Evolutionary conservation across 2,113 vertebrate genomes (phyloP).

Genomic region (Petrocephalus microphthalmus): DNA sequence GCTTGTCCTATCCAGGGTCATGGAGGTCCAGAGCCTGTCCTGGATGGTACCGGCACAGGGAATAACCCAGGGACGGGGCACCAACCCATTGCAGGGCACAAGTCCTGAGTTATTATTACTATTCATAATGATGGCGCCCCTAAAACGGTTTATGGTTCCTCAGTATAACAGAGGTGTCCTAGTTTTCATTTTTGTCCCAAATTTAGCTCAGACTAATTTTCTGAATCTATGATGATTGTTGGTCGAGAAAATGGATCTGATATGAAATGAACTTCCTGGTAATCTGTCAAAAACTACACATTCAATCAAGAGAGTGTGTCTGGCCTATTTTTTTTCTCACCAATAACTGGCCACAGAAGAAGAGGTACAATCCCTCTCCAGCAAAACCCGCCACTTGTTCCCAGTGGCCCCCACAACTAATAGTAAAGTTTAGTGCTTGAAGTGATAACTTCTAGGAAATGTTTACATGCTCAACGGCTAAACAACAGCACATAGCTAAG

Average conservation of each 20-base stretch:
- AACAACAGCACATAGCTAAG: not conserved
- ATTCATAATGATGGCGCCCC: not conserved
- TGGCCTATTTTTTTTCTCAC: not conserved
- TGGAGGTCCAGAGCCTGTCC: rapidly evolving
- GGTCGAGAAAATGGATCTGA: not conserved
- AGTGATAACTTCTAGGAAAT: not conserved
- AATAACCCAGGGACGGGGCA: not conserved
- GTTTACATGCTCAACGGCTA: not conserved
- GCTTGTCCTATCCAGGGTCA: not conserved
- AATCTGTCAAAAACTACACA: not conserved
- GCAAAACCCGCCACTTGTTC: not conserved
- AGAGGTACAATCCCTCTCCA: not conserved
- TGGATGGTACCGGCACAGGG: not conserved
- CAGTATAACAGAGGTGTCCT: not conserved
- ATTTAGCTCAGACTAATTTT: not conserved
- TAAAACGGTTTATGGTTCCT: not conserved
- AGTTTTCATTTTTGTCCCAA: not conserved
- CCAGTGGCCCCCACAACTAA: not conserved
- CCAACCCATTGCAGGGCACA: not conserved
- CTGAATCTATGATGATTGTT: not conserved
- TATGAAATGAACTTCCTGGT: not conserved
- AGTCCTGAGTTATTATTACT: not conserved
- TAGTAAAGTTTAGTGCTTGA: not conserved
- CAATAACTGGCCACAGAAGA: too few relatives aligned
- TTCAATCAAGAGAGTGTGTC: not conserved